Evolutionary conservation across 1,140 invertebrate genomes (phyloP), one percentile per base, ranked within the genome.

Genomic region (Leptonema lineaticorne): DNA sequence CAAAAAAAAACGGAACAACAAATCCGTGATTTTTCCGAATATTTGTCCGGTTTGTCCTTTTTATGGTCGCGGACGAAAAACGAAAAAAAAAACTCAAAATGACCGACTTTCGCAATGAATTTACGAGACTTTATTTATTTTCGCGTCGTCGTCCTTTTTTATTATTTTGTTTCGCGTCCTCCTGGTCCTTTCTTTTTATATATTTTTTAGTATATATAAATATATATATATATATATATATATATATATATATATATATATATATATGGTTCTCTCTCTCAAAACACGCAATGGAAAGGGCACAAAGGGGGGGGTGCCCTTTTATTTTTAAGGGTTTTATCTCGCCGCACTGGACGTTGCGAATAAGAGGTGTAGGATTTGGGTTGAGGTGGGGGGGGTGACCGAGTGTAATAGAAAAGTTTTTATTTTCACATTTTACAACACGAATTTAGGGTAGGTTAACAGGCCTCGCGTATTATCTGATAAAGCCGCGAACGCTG

Each of bases 351-450:
- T 20, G 48, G 48, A n/a, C n/a, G n/a, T n/a, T n/a, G n/a, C n/a
- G n/a, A n/a, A n/a, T n/a, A n/a, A n/a, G n/a, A n/a, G n/a, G n/a
- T n/a, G n/a, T n/a, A n/a, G n/a, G n/a, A n/a, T n/a, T n/a, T n/a
- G n/a, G n/a, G n/a, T n/a, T n/a, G n/a, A n/a, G n/a, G n/a, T n/a
- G n/a, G n/a, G n/a, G n/a, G n/a, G n/a, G n/a, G n/a, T n/a, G 24
- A 3, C 16, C 9, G 14, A 33, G 59, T 45, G 62, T 65, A 71
- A 71, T 59, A 68, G 66, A 62, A 68, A 71, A 71, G 60, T 71
- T 71, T 71, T 71, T 68, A 71, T 68, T 71, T 64, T 68, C 50
- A 56, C 56, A 48, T 68, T 71, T 71, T 68, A 64, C 45, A 71
- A 67, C 69, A 33, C 60, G 48, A 67, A 67, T 60, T 71, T 63